A percentile compares a stretch with the other conserved stretches of the same genome.
Evolutionary conservation across 2,888 invertebrate genomes (phyloP).

Genomic region (Heliconius charithonia): DNA sequence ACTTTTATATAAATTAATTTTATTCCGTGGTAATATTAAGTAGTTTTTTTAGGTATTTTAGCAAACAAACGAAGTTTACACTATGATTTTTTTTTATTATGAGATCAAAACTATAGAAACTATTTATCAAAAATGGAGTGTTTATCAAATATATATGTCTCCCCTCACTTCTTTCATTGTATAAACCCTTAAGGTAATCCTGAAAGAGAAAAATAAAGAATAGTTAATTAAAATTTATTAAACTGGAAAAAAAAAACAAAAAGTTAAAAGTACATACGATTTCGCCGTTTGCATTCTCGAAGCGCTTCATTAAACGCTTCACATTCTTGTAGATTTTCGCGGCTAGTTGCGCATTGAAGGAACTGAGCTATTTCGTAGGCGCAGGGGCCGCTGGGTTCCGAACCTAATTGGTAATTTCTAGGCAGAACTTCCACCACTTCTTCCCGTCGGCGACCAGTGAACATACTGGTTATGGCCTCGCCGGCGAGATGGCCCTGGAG

Average conservation of each 20-base stretch:
- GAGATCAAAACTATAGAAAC: not conserved
- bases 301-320: constrained; percentile 98
- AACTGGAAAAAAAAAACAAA: not conserved
- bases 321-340: constrained; percentile 93
- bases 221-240: not conserved
- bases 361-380: constrained; percentile 97
- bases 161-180: too few species aligned
- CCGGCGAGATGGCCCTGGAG: constrained; percentile 93
- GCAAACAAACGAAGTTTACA: not conserved
- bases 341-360: constrained; percentile 93
- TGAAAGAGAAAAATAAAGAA: constrained; percentile 43
- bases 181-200: constrained; percentile 50
- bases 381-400: constrained; percentile 90
- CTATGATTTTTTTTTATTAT: not conserved
- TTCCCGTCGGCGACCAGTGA: constrained; percentile 62
- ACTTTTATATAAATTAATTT: not conserved
- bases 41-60: too few species aligned
- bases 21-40: not conserved
- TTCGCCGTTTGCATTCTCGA: constrained; percentile 93
- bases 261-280: constrained; percentile 82
- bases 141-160: not conserved
- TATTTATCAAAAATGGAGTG: not conserved
- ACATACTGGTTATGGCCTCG: constrained; percentile 88
- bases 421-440: constrained; percentile 67
- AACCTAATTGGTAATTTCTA: constrained; percentile 62